Conservation (phyloP, 2,797 vertebrate species). For the Vultur gryphus region DNA sequence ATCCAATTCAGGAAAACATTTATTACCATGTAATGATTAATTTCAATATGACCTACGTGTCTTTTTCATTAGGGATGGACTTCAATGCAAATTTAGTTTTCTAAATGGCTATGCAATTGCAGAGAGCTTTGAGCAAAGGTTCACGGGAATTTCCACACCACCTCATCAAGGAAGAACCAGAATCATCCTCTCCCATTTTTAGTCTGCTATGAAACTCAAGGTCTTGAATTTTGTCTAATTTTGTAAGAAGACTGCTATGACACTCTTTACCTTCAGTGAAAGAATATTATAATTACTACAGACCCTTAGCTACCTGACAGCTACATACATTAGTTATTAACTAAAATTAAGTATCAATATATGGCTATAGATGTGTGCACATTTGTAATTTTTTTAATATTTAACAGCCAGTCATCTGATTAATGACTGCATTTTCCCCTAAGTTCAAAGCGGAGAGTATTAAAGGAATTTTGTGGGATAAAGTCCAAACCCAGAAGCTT, state of each 20-base stretch:
- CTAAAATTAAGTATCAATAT: neutral
- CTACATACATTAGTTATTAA: neutral
- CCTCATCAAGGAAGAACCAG: neutral
- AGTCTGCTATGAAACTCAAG: neutral
- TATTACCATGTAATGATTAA: neutral
- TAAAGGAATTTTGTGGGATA: neutral
- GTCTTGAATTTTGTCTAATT: neutral
- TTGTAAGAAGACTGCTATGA: neutral
- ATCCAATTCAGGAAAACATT: neutral
- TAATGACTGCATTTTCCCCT: neutral
- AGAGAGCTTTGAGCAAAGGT: neutral
- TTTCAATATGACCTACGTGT: neutral
- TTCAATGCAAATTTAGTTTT: neutral
- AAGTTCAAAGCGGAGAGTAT: neutral
- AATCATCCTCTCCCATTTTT: neutral
- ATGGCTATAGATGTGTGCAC: neutral
- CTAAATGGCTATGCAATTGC: neutral
- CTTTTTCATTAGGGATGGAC: neutral
- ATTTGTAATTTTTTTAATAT: neutral
- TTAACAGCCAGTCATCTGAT: neutral
- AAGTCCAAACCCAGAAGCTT: neutral
- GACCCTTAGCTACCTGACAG: neutral
- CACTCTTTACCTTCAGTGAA: neutral
- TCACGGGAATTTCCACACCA: neutral
- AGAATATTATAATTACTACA: neutral